Conservation (phyloP, 2,797 vertebrate genomes). For the Catharus ustulatus region DNA sequence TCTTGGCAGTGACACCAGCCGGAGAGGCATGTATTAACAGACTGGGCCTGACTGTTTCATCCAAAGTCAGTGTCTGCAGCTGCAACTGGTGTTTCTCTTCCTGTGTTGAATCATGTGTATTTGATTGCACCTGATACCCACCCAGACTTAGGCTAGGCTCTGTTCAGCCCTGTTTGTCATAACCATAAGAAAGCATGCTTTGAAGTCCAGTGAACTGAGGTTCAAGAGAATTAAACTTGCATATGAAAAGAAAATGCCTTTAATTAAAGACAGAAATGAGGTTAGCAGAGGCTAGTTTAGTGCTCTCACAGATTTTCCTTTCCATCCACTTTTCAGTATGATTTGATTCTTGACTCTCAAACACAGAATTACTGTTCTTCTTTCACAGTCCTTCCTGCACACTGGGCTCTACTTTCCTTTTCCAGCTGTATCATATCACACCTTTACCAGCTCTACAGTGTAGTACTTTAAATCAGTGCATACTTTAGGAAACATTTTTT, state of each 20-base stretch:
- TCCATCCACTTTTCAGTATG: background rate
- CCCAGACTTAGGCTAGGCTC: background rate
- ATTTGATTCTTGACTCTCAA: background rate
- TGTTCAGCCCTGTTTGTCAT: background rate
- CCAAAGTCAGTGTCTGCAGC: background rate
- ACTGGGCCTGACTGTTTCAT: background rate
- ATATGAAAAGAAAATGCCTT: background rate
- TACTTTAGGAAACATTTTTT: background rate
- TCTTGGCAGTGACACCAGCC: background rate
- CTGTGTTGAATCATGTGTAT: rapidly evolving
- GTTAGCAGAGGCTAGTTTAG: background rate
- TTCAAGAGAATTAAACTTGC: background rate
- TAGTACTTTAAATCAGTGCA: background rate
- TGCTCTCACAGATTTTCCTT: background rate
- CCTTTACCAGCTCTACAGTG: background rate
- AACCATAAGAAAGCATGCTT: background rate
- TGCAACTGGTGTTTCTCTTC: background rate
- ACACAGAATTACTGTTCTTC: background rate
- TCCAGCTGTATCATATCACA: background rate
- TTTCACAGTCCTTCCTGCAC: background rate
- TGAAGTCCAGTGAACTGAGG: background rate
- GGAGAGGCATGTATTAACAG: background rate
- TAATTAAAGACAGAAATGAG: background rate
- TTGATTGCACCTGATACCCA: background rate
- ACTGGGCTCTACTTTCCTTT: background rate